phyloP scores from a whole-genome alignment of 1,140 invertebrate species.

The Papilio polyxenes region DNA sequence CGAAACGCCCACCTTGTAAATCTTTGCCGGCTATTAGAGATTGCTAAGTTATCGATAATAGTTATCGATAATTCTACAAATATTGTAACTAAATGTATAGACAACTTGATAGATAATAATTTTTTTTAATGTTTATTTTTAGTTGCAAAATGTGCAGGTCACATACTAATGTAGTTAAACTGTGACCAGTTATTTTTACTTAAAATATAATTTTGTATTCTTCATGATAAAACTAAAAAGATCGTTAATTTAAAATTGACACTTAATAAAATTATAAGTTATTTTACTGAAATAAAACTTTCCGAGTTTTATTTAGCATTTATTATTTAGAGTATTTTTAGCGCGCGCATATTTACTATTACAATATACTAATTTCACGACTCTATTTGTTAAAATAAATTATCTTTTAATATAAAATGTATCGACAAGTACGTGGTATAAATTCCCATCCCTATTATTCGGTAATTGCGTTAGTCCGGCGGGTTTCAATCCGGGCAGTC shows the following conservation, averaged over 20 bases:
- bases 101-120: not conserved
- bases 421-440: not conserved
- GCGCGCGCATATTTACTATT: too few relatives aligned
- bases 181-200: too few relatives aligned
- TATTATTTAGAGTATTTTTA: too few relatives aligned
- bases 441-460: slow-evolving; percentile 40
- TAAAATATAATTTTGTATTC: too few relatives aligned
- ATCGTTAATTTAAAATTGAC: not conserved
- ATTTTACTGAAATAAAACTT: too few relatives aligned
- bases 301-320: too few relatives aligned
- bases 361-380: too few relatives aligned
- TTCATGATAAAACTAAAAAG: too few relatives aligned
- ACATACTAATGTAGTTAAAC: too few relatives aligned
- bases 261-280: not conserved
- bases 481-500: slow-evolving; percentile 51
- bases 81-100: not conserved
- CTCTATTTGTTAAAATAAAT: too few relatives aligned
- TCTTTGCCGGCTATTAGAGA: slow-evolving; percentile 50
- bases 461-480: slow-evolving; percentile 50
- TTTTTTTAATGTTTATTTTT: too few relatives aligned
- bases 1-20: slow-evolving; percentile 53
- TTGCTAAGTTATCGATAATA: slow-evolving; percentile 39
- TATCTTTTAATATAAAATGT: not conserved
- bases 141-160: too few relatives aligned
- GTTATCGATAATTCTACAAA: not conserved